phyloP scores from a whole-genome alignment of 2,113 vertebrate genomes.

The Gymnorhina tibicen region DNA sequence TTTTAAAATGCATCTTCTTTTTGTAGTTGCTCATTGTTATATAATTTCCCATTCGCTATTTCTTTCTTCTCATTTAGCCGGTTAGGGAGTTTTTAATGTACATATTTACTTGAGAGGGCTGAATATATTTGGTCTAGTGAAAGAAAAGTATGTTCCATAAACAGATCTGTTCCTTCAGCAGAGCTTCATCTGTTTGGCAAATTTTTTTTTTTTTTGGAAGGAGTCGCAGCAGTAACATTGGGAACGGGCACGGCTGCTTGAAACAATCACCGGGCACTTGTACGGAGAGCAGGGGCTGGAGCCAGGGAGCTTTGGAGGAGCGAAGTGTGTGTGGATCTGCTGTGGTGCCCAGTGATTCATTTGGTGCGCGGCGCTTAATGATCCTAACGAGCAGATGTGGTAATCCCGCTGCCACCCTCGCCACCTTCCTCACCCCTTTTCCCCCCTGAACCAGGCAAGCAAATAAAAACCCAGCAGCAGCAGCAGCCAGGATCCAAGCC shows the following conservation, averaged over 20 bases:
- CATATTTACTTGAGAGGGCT: constrained; percentile 15
- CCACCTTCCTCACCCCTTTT: neutral
- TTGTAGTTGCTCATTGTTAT: neutral
- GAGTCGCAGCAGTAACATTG: neutral
- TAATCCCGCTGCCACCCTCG: neutral
- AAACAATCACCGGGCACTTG: constrained; percentile 24
- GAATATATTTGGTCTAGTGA: constrained; percentile 53
- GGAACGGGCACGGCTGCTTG: constrained; percentile 12
- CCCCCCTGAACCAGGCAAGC: neutral
- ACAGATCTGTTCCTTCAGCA: constrained; percentile 48
- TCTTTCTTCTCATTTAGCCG: neutral
- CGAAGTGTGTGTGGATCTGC: constrained; percentile 57
- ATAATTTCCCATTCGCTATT: neutral
- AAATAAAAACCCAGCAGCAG: neutral
- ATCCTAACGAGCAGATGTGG: constrained; percentile 26
- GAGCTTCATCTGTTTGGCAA: constrained; percentile 33
- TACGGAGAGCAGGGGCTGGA: constrained; percentile 11
- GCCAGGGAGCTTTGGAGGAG: neutral
- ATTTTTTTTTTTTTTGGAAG: neutral
- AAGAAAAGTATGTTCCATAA: constrained; percentile 47
- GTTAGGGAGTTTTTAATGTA: neutral
- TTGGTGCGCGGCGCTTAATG: constrained; percentile 27
- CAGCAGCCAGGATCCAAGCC: neutral
- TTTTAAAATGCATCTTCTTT: neutral
- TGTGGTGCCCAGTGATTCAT: constrained; percentile 50